Evolutionary conservation across 2,888 invertebrate genomes (phyloP).

Genomic region (Cephus nigrinus): DNA sequence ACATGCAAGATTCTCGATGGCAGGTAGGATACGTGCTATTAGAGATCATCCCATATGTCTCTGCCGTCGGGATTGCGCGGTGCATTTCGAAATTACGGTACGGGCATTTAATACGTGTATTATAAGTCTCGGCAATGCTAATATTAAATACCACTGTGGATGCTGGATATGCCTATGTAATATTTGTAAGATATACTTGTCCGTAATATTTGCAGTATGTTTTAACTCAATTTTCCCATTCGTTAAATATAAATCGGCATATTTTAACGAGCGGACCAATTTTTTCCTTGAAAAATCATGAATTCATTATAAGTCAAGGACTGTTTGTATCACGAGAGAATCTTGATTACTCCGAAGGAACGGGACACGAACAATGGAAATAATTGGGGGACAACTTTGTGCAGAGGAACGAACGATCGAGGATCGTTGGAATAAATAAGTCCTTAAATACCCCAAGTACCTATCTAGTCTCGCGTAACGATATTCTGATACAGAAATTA

Average conservation of each 20-base stretch:
- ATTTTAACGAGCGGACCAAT: background rate
- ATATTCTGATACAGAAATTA: background rate
- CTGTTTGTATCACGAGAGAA: background rate
- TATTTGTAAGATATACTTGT: background rate
- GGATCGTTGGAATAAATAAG: background rate
- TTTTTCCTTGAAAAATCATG: background rate
- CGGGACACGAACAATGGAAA: background rate
- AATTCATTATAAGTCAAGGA: background rate
- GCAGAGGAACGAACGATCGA: background rate
- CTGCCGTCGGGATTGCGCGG: background rate
- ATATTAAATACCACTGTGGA: background rate
- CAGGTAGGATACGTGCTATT: background rate
- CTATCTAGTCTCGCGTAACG: too few relatives aligned
- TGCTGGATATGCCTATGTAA: too few relatives aligned
- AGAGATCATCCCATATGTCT: background rate
- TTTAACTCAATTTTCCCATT: background rate
- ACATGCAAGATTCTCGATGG: background rate
- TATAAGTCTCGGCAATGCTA: background rate
- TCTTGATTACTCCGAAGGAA: background rate
- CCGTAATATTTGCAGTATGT: background rate
- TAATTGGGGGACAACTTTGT: background rate
- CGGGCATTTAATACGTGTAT: background rate
- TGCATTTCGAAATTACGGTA: background rate
- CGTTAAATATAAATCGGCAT: background rate
- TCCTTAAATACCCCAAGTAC: background rate